Percentiles rank a stretch among this genome's conserved stretches.
Conservation (phyloP, 2,888 invertebrate genomes). For the Amphipyra berbera region DNA sequence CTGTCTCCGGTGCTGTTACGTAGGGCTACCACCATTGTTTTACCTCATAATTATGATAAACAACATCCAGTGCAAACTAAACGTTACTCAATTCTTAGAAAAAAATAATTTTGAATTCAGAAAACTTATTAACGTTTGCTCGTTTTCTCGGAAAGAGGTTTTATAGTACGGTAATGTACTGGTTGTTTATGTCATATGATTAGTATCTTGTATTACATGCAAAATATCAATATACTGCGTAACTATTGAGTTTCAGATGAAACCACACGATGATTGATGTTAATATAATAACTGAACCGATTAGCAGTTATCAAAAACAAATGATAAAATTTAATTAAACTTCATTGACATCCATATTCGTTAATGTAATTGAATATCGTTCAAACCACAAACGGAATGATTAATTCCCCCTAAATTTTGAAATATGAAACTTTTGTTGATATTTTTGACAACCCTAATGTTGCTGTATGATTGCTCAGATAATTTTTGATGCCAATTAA, state of each 20-base stretch:
- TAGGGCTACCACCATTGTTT: slow-evolving; percentile 65
- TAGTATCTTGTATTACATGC: neutral
- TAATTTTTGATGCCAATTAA: slow-evolving; percentile 66
- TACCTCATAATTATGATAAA: slow-evolving; percentile 40
- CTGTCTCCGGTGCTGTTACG: slow-evolving; percentile 75
- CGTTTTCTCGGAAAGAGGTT: neutral
- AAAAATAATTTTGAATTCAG: slow-evolving; percentile 2
- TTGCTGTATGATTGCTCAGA: slow-evolving; percentile 59
- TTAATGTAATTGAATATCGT: slow-evolving; percentile 45
- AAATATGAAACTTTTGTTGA: slow-evolving; percentile 20
- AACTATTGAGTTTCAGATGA: slow-evolving; percentile 21
- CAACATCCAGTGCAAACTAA: neutral
- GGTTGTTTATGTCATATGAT: neutral
- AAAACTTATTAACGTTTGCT: neutral
- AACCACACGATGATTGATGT: slow-evolving; percentile 37
- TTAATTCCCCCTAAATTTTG: slow-evolving; percentile 42
- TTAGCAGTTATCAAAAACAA: slow-evolving; percentile 48
- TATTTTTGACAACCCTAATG: slow-evolving; percentile 58
- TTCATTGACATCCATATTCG: slow-evolving; percentile 40
- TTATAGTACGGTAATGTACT: neutral
- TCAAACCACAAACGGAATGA: slow-evolving; percentile 45
- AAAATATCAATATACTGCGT: slow-evolving; percentile 13
- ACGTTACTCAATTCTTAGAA: neutral
- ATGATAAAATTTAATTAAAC: slow-evolving; percentile 45
- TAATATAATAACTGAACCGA: slow-evolving; percentile 30